Base-by-base conservation (phyloP, 2,113 vertebrate genomes). In the Australoheros scitulus region DNA sequence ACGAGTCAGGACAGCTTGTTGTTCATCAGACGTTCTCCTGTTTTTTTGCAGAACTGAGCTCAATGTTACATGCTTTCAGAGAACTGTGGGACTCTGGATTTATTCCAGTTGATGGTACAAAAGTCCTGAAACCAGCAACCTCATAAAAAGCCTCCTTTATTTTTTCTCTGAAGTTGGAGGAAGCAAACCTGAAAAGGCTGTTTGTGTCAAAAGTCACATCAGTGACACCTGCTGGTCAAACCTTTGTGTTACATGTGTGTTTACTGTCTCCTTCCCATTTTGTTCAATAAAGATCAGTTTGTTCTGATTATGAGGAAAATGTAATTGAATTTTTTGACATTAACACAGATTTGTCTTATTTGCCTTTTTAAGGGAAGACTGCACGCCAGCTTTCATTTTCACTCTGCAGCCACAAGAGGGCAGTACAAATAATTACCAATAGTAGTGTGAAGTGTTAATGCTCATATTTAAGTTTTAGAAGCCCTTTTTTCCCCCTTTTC, bases 31-130 rank as follows among this genome's bases (percentile, higher is more conserved):
- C 4, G 15, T 89, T 74, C 55, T 15, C 38, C 56, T 82, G 52
- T 83, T 74, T 72, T n/a, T 38, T 20, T 3, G 77, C 76, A 50
- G 68, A 61, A 64, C 76, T 65, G 72, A 75, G 41, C 26, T 81
- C 85, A 57, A n/a, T 14, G 52, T 43, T 59, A 6, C 4, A 5
- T 78, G 20, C 17, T 41, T 18, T 11, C 22, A 61, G 52, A 65
- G 77, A 57, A 75, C 56, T 14, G 8, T 24, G 15, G 24, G 59
- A 38, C 13, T 11, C 50, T 24, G 56, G 14, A 15, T 20, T 6
- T 13, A 56, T 17, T 78, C 64, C 56, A 76, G 63, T 2, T 64
- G 78, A 91, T 79, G 92, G 90, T 93, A 92, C 92, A 87, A 55
- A 79, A 57, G 84, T 64, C 80, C 85, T 83, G 47, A 83, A 72